Base-by-base conservation (phyloP, 2,888 invertebrate genomes). In the Amiota mariae region DNA sequence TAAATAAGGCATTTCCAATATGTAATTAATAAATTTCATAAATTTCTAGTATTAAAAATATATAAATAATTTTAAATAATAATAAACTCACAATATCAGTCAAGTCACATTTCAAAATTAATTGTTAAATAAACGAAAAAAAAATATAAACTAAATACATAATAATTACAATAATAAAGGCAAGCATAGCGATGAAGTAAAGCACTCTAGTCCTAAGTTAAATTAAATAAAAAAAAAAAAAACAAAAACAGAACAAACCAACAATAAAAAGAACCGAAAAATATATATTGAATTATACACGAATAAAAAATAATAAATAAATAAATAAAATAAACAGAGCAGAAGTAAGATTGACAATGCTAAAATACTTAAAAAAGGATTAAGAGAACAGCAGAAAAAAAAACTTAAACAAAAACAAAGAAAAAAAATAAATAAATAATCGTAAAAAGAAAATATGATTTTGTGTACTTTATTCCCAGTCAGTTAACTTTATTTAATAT, bases 181-280 rank as follows among this genome's bases (percentile, higher is more conserved):
- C n/a, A 51, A 51, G 2, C 15, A 54, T n/a, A 59, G 20, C 11
- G 18, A n/a, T n/a, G n/a, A 36, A 36, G 36, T 18, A 66, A 66
- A 64, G 15, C n/a, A 66, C 66, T 66, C 66, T 66, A 66, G 66
- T 66, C 66, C 48, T 66, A 66, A 66, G 66, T 15, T 66, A 66
- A 66, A 66, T 15, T 66, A 8, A 6, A 48, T 15, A 48, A 66
- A 66, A 47, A 10, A 13, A 63, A 24, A 24, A 24, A 36, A 24
- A 0, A 63, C 1, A 11, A 12, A 24, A 36, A 63, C 13, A 36
- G 36, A 63, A 20, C 1, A 24, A 20, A 24, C 11, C 20, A n/a
- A 63, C 13, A 51, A 51, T n/a, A 24, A 36, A 63, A 13, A 13
- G 10, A 20, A 54, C 54, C 13, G 4, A n/a, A 59, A 59, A 20